Percentiles rank a stretch among this genome's conserved stretches.
phyloP scores from a whole-genome alignment of 2,797 vertebrate genomes.

The Paguma larvata region DNA sequence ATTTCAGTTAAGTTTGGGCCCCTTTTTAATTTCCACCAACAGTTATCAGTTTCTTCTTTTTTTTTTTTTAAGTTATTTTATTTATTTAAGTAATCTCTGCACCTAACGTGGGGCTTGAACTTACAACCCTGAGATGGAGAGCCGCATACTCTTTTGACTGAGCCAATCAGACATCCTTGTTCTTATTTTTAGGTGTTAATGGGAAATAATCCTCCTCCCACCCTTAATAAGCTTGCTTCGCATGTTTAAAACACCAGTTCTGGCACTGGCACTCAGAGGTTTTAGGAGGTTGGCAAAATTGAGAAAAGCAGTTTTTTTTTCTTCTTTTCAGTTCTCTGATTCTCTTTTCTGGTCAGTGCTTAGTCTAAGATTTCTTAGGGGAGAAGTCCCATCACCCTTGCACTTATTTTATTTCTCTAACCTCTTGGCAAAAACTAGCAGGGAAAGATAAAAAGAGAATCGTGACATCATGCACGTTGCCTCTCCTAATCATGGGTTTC shows the following conservation, averaged over 20 bases:
- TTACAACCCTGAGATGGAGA: no score
- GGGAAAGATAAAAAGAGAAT: slow-evolving; percentile 48
- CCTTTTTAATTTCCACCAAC: slow-evolving; percentile 56
- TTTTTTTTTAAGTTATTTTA: no score
- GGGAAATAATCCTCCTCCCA: not conserved
- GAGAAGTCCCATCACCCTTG: not conserved
- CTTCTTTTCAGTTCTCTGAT: not conserved
- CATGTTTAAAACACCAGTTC: slow-evolving; percentile 50
- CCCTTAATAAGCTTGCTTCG: not conserved
- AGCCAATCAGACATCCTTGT: not conserved
- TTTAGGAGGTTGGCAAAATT: slow-evolving; percentile 11
- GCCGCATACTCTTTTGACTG: no score
- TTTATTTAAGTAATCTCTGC: no score
- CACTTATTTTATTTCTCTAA: slow-evolving; percentile 56
- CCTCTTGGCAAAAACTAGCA: slow-evolving; percentile 54
- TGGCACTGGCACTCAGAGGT: not conserved
- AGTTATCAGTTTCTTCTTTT: slow-evolving; percentile 21
- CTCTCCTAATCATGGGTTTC: slow-evolving; percentile 59
- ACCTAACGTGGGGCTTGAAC: no score
- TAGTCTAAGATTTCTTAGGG: slow-evolving; percentile 33
- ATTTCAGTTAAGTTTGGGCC: slow-evolving; percentile 24
- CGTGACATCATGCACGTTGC: not conserved
- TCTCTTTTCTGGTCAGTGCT: slow-evolving; percentile 24
- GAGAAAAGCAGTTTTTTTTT: not conserved
- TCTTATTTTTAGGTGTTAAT: slow-evolving; percentile 48